phyloP scores from a whole-genome alignment of 2,797 vertebrate species.

The Echiichthys vipera region DNA sequence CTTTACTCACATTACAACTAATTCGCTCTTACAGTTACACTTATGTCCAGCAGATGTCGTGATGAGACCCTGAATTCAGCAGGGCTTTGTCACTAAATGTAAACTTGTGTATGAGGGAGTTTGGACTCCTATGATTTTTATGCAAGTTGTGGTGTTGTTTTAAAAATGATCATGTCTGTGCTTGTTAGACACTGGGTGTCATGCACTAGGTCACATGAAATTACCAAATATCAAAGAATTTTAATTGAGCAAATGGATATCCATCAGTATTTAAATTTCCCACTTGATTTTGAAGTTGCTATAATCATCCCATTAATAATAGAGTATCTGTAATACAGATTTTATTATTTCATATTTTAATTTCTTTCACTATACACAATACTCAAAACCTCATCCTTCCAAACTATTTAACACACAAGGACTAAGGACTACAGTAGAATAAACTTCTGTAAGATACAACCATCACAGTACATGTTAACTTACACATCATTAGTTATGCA shows the following conservation, averaged over 20 bases:
- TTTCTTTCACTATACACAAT: no score
- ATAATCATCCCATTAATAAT: conserved; percentile 2
- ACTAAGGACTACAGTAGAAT: no score
- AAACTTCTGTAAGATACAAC: no score
- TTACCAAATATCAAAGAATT: conserved; percentile 1
- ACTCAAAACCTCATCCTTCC: no score
- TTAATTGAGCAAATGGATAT: not conserved
- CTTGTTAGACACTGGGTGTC: not conserved
- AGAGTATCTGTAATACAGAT: not conserved
- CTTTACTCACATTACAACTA: not conserved
- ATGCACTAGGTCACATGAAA: conserved; percentile 8
- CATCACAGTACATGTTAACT: no score
- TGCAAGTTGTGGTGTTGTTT: conserved; percentile 10
- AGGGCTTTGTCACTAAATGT: not conserved
- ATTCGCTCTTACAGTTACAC: conserved; percentile 54
- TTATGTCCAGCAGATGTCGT: conserved; percentile 71
- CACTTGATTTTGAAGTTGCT: conserved; percentile 12
- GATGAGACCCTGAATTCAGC: conserved; percentile 48
- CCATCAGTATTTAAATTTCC: not conserved
- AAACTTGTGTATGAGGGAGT: conserved; percentile 7
- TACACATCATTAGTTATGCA: no score
- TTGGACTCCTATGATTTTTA: conserved; percentile 6
- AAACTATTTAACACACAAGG: no score
- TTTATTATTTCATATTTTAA: not conserved
- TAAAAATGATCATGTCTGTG: conserved; percentile 4